Evolutionary conservation across 2,888 invertebrate genomes (phyloP), one percentile per base, ranked within the genome.

Genomic region (Amphipyra tragopoginis): DNA sequence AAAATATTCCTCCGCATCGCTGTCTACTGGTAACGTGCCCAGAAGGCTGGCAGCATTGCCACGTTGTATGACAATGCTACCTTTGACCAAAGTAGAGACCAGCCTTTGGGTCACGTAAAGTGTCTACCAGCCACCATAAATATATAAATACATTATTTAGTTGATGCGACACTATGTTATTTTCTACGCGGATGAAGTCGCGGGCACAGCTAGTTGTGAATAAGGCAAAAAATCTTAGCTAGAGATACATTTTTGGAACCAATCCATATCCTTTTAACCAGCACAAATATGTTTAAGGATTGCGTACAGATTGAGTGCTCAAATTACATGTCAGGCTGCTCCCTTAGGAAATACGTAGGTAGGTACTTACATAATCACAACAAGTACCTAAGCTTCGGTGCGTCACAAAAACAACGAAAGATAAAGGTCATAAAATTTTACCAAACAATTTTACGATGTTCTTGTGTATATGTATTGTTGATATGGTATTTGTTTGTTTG

Each of bases 401-500:
- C 14, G 10, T 7, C 21, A 50, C 52, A 47, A 64, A 57, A 58
- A 62, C 60, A 65, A 72, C 74, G 53, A 71, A 73, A 66, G 75
- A 78, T 82, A 79, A 75, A 75, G 70, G 55, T 66, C 66, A 61
- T 79, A 82, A 79, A 81, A 79, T 77, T 42, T 74, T 70, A 65
- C 67, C 68, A 71, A 81, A 75, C 75, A 80, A 66, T 77, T 83
- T 84, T 79, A 80, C 65, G 79, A 76, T 33, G 1, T 29, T 21
- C 5, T 33, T 45, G 33, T 21, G 15, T 26, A 1, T 21, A n/a
- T 48, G 6, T 54, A 39, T 47, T 49, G 34, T 43, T 49, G n/a
- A 44, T 53, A 38, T 53, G 26, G 21, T 44, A 36, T 49, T 44
- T 44, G 14, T 47, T 14, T 13, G 15, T 45, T 13, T 36, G 2